Evolutionary conservation across 2,888 invertebrate genomes (phyloP), one percentile per base, ranked within the genome.

Genomic region (Drosophila mimica): DNA sequence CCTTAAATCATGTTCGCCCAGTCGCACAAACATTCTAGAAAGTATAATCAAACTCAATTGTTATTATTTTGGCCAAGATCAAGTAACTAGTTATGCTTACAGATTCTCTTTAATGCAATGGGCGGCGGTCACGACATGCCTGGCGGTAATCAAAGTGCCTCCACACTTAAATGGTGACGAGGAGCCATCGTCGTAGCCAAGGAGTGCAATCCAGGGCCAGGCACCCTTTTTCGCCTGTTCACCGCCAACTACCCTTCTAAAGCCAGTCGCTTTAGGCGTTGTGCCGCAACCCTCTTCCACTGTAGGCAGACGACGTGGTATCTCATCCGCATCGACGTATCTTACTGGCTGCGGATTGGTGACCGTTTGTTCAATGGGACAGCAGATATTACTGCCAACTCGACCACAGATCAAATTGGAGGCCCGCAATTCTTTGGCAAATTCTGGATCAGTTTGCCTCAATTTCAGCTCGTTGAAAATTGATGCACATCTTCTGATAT

Each of bases 121-220:
- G 3, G 93, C 93, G 0, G 93, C 93, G 0, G 98, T 98, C 11
- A 98, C 91, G 0, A 98, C 94, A 91, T 97, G 97, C 0, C 91
- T 64, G 64, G 90, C 91, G 0, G 93, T 92, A 30, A 93, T 85
- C 68, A 93, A 70, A 0, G 92, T 83, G 4, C 97, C 98, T 1
- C 93, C 93, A 63, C 93, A 93, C 73, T 92, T 93, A 20, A 92
- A 93, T 0, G 91, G 87, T 1, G 76, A 89, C 6, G 70, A 86
- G 51, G 88, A 93, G 83, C 93, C 92, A 65, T 91, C 92, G 75
- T 93, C 94, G 91, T 96, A 97, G 0, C 97, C 97, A 43, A 97
- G 93, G 4, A 96, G 94, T 0, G 95, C 95, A 81, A 97, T 94
- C 97, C 97, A 97, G 0, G 97, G 97, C 95, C 96, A 97, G 61